Evolutionary conservation across 1,140 invertebrate genomes (phyloP), one percentile per base, ranked within the genome.

Genomic region (Drosophila ercepeae): DNA sequence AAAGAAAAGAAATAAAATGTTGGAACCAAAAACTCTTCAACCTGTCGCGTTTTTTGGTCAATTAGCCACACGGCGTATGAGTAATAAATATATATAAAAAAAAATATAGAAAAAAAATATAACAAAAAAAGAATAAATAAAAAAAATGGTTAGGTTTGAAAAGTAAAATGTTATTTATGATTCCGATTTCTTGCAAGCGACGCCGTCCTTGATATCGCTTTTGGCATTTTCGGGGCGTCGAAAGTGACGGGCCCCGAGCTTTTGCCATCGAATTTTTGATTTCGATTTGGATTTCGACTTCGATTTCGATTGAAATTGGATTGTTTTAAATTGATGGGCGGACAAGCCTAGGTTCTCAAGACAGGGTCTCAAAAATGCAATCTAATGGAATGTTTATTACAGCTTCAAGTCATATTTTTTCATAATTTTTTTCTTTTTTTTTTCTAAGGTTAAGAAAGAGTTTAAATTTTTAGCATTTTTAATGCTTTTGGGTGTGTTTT

Each of bases 121-220:
- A 52, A 52, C 25, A 60, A 51, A 51, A 58, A 53, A 32, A 42
- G 7, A 23, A 14, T 13, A 39, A 16, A 16, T 68, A 39, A 45
- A 58, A 42, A 21, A 21, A 21, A 21, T 2, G 21, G 21, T 21
- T n/a, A n/a, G n/a, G n/a, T n/a, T 42, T 44, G 32, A 69, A 78
- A 83, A 71, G 65, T 78, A 75, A 84, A 83, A 60, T 77, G 75
- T 86, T 79, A 79, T 86, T 84, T 84, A 84, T 86, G 75, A 86
- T 86, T 79, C 42, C 49, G 64, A 84, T 67, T 84, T 75, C 55
- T 59, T 71, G 58, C 60, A 78, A 75, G 5, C 29, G 36, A 16
- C 53, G 42, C 64, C 74, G 82, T 88, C 82, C 82, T 88, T 88
- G 82, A 88, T 88, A 77, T 77, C 57, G 58, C 44, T 39, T 75